phyloP scores from a whole-genome alignment of 2,888 invertebrate genomes.

The Cyclophora albipunctata region DNA sequence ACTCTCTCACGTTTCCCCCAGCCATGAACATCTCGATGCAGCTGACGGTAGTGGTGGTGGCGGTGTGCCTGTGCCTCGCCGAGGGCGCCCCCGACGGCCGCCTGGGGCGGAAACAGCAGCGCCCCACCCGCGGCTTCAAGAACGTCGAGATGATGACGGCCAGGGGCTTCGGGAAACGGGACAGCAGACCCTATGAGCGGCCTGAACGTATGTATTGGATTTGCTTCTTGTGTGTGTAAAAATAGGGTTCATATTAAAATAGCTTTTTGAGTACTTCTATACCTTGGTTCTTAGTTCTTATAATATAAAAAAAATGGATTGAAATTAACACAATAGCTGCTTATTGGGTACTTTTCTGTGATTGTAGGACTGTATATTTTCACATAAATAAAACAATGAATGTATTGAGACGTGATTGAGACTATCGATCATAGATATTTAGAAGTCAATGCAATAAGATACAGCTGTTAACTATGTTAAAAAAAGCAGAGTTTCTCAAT shows the following conservation, averaged over 20 bases:
- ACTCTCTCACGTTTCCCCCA: constrained; percentile 16
- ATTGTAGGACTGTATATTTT: too few relatives aligned
- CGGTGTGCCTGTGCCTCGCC: constrained; percentile 52
- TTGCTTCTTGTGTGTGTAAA: neutral
- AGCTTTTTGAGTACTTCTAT: too few relatives aligned
- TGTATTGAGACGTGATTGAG: too few relatives aligned
- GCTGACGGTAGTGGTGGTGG: constrained; percentile 48
- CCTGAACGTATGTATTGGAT: constrained; percentile 51
- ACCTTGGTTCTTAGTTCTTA: too few relatives aligned
- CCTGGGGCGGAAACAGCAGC: constrained; percentile 63
- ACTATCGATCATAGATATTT: too few relatives aligned
- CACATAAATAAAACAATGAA: too few relatives aligned
- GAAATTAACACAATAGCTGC: too few relatives aligned
- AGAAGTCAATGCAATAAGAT: too few relatives aligned
- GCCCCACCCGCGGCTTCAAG: constrained; percentile 78
- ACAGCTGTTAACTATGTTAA: too few relatives aligned
- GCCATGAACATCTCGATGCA: constrained; percentile 65
- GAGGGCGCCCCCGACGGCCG: constrained; percentile 54
- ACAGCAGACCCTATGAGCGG: constrained; percentile 49
- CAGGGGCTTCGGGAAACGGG: constrained; percentile 79
- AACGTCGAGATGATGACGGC: constrained; percentile 79
- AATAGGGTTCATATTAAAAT: neutral
- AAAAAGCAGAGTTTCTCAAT: too few relatives aligned
- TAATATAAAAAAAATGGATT: too few relatives aligned
- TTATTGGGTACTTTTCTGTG: too few relatives aligned